Base-by-base conservation (phyloP, 2,797 vertebrate species). In the Sebastes baramenuke region DNA sequence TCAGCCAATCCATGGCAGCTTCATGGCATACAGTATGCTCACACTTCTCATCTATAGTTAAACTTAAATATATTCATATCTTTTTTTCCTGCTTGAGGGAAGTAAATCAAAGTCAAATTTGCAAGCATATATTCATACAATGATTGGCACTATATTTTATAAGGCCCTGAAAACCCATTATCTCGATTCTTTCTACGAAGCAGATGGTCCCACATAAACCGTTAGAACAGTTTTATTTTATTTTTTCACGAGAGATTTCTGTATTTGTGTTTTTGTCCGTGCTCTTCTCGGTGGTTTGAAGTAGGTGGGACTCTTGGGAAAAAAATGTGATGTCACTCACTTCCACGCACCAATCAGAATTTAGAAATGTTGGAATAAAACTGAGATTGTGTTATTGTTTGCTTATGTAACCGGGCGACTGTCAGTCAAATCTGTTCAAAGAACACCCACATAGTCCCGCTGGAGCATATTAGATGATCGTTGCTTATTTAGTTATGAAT, bases 381-480 rank as follows among this genome's bases (percentile, higher is more conserved):
- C n/a, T 30, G 55, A 12, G 54, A n/a, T 38, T 18, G 36, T 74
- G 30, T n/a, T 8, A 42, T 59, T 36, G 65, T 79, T 71, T 80
- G 16, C 32, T 67, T 58, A 12, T 62, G 38, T 49, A 36, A 49
- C 49, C 61, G n/a, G 22, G 16, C 14, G 2, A 59, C 46, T 77
- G 22, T 70, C 75, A 70, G 12, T 81, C 66, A 72, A 2, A 56
- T 72, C 64, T 30, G 20, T 38, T 83, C 29, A 79, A 84, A 69
- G 32, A 29, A 42, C 72, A 34, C 52, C 55, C 24, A 52, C 67
- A n/a, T 36, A 10, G 55, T 61, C 34, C 60, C 2, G 4, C 36
- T 62, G 8, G 61, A 58, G 42, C 46, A 29, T 62, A 71, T 80
- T 58, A 72, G 27, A 59, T 34, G 59, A 64, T 36, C 18, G 25